Evolutionary conservation across 2,797 vertebrate genomes (phyloP).

Genomic region (Sylvilagus floridanus): DNA sequence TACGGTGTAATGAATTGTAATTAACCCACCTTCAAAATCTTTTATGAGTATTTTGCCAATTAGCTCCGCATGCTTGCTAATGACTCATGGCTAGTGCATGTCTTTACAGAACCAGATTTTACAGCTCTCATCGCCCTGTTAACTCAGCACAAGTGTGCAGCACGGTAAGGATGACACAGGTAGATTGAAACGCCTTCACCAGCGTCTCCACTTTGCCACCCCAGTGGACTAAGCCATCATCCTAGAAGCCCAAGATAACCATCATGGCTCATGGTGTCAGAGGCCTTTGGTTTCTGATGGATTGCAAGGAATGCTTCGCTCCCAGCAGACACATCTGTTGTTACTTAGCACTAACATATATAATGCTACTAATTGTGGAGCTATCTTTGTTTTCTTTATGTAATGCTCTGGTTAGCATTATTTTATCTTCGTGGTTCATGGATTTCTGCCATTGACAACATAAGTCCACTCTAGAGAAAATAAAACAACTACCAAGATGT

Average conservation of each 20-base stretch:
- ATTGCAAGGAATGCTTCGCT: constrained; percentile 87
- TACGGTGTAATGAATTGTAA: constrained; percentile 91
- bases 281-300: constrained; percentile 87
- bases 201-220: constrained; percentile 67
- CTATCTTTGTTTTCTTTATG: constrained; percentile 92
- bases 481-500: constrained; percentile 87
- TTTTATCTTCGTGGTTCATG: constrained; percentile 91
- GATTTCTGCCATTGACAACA: constrained; percentile 90
- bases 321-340: constrained; percentile 90
- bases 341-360: constrained; percentile 91
- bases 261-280: constrained; percentile 86
- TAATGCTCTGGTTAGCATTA: constrained; percentile 91
- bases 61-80: constrained; percentile 91
- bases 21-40: constrained; percentile 93
- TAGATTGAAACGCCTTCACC: constrained; percentile 75
- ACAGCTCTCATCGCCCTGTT: constrained; percentile 82
- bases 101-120: constrained; percentile 88
- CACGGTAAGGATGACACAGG: constrained; percentile 80
- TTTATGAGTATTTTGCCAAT: constrained; percentile 92
- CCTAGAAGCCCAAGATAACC: constrained; percentile 82
- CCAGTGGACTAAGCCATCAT: constrained; percentile 73
- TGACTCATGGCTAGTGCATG: constrained; percentile 90
- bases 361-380: constrained; percentile 92
- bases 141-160: constrained; percentile 86
- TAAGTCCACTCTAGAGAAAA: constrained; percentile 90